phyloP scores from a whole-genome alignment of 1,140 invertebrate species.

The Cydia amplana region DNA sequence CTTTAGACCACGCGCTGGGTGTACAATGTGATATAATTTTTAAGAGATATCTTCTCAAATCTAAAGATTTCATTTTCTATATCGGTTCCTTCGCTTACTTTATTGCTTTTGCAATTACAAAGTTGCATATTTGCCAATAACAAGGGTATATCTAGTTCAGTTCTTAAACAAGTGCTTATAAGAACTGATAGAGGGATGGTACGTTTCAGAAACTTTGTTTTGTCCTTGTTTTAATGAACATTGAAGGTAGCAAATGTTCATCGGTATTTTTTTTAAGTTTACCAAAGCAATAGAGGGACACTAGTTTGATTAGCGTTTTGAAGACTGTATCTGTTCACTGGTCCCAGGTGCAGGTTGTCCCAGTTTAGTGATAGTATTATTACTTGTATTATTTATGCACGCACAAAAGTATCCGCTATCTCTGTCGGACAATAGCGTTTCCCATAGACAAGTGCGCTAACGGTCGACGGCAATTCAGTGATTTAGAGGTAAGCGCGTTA shows the following conservation, averaged over 20 bases:
- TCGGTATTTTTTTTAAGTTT: too few species aligned
- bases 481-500: slow-evolving; percentile 63
- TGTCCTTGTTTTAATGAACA: background rate
- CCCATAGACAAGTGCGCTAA: slow-evolving; percentile 70
- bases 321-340: background rate
- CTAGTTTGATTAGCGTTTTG: too few species aligned
- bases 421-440: slow-evolving; percentile 60
- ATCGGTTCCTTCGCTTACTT: slow-evolving; percentile 44
- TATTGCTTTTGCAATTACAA: slow-evolving; percentile 47
- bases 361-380: background rate
- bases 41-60: slow-evolving; percentile 69
- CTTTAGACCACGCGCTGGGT: slow-evolving; percentile 49
- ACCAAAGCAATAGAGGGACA: too few species aligned
- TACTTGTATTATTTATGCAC: slow-evolving; percentile 40
- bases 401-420: slow-evolving; percentile 49
- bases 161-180: background rate
- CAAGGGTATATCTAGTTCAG: background rate
- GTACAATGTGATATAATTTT: slow-evolving; percentile 66
- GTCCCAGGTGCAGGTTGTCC: background rate
- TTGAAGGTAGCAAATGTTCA: too few species aligned
- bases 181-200: background rate
- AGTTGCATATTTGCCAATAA: slow-evolving; percentile 28
- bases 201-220: too few species aligned
- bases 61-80: slow-evolving; percentile 72
- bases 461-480: slow-evolving; percentile 68